These are phyloP conservation scores for Microplitis deprimator DNA, from an alignment of 2,888 invertebrate genomes.

Conservation along the genomic window DNA sequence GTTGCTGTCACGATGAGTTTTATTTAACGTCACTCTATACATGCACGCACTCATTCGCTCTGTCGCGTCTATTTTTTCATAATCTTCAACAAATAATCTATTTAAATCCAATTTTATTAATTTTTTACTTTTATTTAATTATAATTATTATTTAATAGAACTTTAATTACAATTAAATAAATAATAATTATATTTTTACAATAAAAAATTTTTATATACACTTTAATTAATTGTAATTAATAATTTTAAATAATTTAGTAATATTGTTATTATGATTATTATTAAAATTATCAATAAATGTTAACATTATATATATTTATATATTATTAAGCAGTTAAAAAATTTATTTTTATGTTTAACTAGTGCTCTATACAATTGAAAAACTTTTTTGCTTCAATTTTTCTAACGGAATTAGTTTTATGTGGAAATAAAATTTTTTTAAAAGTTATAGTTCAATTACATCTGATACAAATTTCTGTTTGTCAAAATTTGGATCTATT, in stretches of 20 bases:
- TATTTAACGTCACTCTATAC: neutral
- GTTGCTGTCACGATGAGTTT: neutral
- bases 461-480: no score
- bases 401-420: neutral
- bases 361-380: neutral
- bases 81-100: neutral
- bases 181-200: neutral
- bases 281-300: neutral
- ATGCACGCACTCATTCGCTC: neutral
- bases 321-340: neutral
- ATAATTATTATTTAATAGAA: neutral
- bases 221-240: neutral
- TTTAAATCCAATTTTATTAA: neutral
- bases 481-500: no score
- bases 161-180: neutral
- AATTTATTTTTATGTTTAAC: neutral
- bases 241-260: neutral
- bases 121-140: neutral
- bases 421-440: no score
- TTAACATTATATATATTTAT: neutral
- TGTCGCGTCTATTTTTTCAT: neutral
- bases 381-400: neutral
- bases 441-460: no score
- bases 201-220: conserved; percentile 10
- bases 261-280: neutral